A percentile compares a stretch with the other conserved stretches of the same genome.
phyloP scores from a whole-genome alignment of 1,140 invertebrate species.

The Neelides sp. region DNA sequence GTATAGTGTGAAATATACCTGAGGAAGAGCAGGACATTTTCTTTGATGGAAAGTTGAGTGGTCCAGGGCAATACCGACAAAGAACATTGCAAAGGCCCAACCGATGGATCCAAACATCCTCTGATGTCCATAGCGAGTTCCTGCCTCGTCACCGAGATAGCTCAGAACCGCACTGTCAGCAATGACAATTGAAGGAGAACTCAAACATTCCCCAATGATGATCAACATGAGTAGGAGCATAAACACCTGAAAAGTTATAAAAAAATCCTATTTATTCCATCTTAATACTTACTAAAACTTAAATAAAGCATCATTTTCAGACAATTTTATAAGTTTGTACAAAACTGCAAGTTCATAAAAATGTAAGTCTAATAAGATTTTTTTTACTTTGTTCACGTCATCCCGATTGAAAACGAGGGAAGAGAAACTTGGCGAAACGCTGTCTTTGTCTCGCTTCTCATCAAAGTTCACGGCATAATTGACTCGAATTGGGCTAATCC shows the following conservation, averaged over 20 bases:
- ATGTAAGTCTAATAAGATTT: neutral
- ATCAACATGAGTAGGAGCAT: slow-evolving; percentile 83
- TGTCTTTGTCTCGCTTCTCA: slow-evolving; percentile 53
- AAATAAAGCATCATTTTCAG: too few relatives aligned
- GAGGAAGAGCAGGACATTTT: slow-evolving; percentile 22
- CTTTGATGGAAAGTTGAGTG: slow-evolving; percentile 76
- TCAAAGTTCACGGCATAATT: slow-evolving; percentile 71
- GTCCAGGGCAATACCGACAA: slow-evolving; percentile 95
- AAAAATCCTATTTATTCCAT: neutral
- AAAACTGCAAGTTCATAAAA: too few relatives aligned
- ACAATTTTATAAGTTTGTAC: too few relatives aligned
- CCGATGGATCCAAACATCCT: slow-evolving; percentile 97
- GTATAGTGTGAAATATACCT: slow-evolving; percentile 9
- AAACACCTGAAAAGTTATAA: slow-evolving; percentile 57
- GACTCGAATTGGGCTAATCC: slow-evolving; percentile 62
- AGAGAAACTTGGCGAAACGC: slow-evolving; percentile 82
- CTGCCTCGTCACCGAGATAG: slow-evolving; percentile 78
- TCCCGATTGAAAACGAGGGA: slow-evolving; percentile 44
- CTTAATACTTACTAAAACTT: too few relatives aligned
- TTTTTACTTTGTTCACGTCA: slow-evolving; percentile 67
- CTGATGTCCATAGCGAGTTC: slow-evolving; percentile 81
- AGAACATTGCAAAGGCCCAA: slow-evolving; percentile 97
- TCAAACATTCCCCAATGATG: slow-evolving; percentile 93
- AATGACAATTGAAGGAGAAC: slow-evolving; percentile 90
- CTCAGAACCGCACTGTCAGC: slow-evolving; percentile 88